Percentiles rank a stretch among this genome's conserved stretches.
phyloP scores from a whole-genome alignment of 2,113 vertebrate genomes.

The Varanus salvator region DNA sequence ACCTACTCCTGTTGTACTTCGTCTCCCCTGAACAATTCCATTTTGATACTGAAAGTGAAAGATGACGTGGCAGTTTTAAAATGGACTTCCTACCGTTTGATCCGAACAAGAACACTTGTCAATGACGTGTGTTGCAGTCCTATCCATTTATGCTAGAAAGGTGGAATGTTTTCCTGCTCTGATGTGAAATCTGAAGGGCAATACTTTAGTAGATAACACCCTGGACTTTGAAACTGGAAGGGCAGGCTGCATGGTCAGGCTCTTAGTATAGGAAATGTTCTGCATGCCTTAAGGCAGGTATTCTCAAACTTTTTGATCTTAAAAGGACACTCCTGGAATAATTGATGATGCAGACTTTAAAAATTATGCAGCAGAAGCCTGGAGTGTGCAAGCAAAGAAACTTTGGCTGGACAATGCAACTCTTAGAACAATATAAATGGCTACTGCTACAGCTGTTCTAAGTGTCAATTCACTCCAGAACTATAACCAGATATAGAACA shows the following conservation, averaged over 20 bases:
- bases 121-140: slow-evolving; percentile 17
- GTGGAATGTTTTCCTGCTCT: not conserved
- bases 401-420: not conserved
- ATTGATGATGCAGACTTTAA: not conserved
- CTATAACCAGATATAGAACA: not conserved
- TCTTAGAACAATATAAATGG: not conserved
- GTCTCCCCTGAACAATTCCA: slow-evolving; percentile 41
- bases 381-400: not conserved
- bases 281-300: not conserved
- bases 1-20: slow-evolving; percentile 43
- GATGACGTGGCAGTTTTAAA: slow-evolving; percentile 38
- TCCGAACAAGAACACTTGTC: slow-evolving; percentile 35
- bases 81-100: slow-evolving; percentile 44
- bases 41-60: slow-evolving; percentile 41
- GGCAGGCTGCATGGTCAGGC: not conserved
- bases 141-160: slow-evolving; percentile 47
- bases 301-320: not conserved
- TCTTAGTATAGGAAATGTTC: not conserved
- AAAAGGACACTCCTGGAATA: not conserved
- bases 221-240: not conserved
- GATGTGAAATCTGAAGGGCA: not conserved
- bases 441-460: not conserved
- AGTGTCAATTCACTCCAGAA: not conserved
- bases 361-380: not conserved
- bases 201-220: fast-evolving